Conservation (phyloP, 1,140 invertebrate species). For the Drosophila tani region DNA sequence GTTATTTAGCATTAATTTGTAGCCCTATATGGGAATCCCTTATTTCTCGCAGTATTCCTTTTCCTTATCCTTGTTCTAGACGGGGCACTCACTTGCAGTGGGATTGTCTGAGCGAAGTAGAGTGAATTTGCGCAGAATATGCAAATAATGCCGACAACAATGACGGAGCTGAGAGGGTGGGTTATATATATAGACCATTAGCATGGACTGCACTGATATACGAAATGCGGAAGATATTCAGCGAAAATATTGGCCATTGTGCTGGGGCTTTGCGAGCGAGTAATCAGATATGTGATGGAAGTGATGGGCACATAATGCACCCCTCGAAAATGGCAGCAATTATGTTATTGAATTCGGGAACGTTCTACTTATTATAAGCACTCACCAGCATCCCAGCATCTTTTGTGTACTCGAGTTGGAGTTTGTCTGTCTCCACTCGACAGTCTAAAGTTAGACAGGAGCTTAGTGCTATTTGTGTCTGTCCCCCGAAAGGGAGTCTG, state of each 20-base stretch:
- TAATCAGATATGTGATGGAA: conserved; percentile 69
- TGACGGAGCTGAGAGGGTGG: conserved; percentile 45
- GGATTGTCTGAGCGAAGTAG: conserved; percentile 55
- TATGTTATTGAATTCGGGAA: conserved; percentile 69
- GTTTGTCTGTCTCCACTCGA: not conserved
- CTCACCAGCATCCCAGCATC: not conserved
- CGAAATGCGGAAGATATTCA: conserved; percentile 48
- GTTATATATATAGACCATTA: conserved; percentile 57
- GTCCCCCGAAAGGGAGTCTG: not conserved
- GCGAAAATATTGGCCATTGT: conserved; percentile 66
- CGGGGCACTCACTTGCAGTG: conserved; percentile 57
- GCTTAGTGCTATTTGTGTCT: conserved; percentile 7
- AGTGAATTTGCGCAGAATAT: conserved; percentile 78
- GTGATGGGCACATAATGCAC: conserved; percentile 57
- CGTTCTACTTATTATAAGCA: not conserved
- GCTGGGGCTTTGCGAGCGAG: conserved; percentile 16
- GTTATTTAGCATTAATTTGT: too few relatives aligned
- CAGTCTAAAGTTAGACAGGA: not conserved
- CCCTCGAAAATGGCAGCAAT: conserved; percentile 63
- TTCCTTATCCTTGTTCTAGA: conserved; percentile 36
- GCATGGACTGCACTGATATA: conserved; percentile 67
- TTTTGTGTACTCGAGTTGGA: conserved; percentile 7
- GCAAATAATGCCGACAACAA: conserved; percentile 82
- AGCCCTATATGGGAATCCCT: too few relatives aligned
- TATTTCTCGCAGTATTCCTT: conserved; percentile 10